Conservation (phyloP, 35 echinoderm and acorn worm genomes). For the Patiria miniata region DNA sequence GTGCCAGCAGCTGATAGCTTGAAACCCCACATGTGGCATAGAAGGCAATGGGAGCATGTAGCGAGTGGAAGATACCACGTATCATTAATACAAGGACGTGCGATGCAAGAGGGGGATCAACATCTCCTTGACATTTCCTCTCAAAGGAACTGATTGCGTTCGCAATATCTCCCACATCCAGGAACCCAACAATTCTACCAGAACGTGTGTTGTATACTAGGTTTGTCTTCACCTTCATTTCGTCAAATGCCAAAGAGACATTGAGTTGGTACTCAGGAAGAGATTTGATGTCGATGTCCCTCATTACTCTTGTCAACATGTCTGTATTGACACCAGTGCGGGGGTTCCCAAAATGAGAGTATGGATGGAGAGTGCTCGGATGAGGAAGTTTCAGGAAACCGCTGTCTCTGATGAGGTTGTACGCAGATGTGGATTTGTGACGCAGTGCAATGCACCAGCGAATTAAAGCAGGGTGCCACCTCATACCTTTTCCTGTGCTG, state of each 20-base stretch:
- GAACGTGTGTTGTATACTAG: conserved; percentile 35
- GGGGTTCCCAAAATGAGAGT: conserved; percentile 2
- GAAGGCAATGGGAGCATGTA: conserved; percentile 30
- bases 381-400: neutral
- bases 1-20: conserved; percentile 26
- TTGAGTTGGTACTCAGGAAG: conserved; percentile 37
- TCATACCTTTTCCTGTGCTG: conserved; percentile 16
- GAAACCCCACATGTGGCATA: conserved; percentile 40
- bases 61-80: conserved; percentile 32
- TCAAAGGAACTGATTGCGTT: conserved; percentile 34
- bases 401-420: conserved; percentile 39
- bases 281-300: conserved; percentile 13
- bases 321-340: conserved; percentile 26
- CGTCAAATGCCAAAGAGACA: conserved; percentile 44
- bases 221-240: conserved; percentile 57
- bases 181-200: conserved; percentile 53
- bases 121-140: neutral
- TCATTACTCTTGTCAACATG: neutral
- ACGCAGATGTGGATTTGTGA: conserved; percentile 47
- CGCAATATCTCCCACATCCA: conserved; percentile 32
- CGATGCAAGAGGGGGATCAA: conserved; percentile 3
- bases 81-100: conserved; percentile 64
- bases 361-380: neutral
- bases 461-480: conserved; percentile 60
- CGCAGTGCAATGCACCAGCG: conserved; percentile 54